Conservation (phyloP, 35 echinoderm and acorn worm species). For the Holothuria glaberrima region DNA sequence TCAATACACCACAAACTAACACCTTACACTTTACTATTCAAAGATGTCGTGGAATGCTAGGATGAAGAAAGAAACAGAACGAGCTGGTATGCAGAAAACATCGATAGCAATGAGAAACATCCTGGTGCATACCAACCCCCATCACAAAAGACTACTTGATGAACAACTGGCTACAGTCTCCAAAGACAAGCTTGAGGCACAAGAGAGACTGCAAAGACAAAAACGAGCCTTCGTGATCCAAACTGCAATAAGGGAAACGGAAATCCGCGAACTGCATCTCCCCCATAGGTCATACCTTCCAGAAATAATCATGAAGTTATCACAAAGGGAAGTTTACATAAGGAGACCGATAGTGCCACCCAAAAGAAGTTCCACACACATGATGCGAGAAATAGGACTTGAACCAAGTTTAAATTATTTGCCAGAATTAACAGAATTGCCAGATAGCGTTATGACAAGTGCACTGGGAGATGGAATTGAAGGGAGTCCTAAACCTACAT, state of each 20-base stretch:
- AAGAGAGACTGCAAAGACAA: conserved; percentile 75
- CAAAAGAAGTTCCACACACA: conserved; percentile 48
- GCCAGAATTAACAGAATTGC: conserved; percentile 20
- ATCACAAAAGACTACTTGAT: conserved; percentile 1
- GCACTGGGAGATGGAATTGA: background rate
- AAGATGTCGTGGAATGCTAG: conserved; percentile 46
- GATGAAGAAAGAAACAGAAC: conserved; percentile 18
- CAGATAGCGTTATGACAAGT: conserved; percentile 26
- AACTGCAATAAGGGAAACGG: conserved; percentile 84
- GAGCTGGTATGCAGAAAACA: background rate
- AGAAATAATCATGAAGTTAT: conserved; percentile 83
- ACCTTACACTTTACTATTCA: too few species aligned
- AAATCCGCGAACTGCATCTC: conserved; percentile 82
- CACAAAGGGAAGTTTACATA: conserved; percentile 70
- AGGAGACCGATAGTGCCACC: conserved; percentile 62
- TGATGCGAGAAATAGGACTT: conserved; percentile 55
- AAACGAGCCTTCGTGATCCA: conserved; percentile 79
- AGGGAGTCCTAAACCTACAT: too few species aligned
- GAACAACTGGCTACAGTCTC: background rate
- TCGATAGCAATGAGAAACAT: conserved; percentile 17
- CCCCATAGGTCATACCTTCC: conserved; percentile 85
- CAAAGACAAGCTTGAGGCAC: conserved; percentile 56
- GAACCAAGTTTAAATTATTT: conserved; percentile 1
- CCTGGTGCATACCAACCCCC: conserved; percentile 23
- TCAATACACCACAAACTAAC: too few species aligned